Evolutionary conservation across 53 echinoderm and acorn worm genomes (phyloP).

Genomic region (Patiria pectinifera): DNA sequence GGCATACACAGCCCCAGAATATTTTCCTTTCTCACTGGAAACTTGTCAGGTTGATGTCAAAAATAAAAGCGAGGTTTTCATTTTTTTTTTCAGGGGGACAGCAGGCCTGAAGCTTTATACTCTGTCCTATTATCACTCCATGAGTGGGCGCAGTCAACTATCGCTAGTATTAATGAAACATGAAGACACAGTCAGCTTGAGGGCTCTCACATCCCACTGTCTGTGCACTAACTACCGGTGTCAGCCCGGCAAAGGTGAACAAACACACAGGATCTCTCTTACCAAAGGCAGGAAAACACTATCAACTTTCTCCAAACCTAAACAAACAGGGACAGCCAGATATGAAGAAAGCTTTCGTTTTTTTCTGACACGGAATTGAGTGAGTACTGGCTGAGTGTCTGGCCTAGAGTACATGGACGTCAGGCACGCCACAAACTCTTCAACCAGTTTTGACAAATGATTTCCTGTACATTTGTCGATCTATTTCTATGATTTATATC

Average conservation of each 20-base stretch:
- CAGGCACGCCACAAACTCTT: conserved; percentile 24
- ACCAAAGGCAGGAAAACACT: conserved; percentile 64
- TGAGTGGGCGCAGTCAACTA: conserved; percentile 22
- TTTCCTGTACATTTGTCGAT: conserved; percentile 49
- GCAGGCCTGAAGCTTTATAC: background rate
- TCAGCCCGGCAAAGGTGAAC: conserved; percentile 53
- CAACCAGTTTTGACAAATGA: conserved; percentile 46
- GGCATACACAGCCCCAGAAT: background rate
- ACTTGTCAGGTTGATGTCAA: background rate
- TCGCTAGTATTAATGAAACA: conserved; percentile 48
- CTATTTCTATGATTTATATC: conserved; percentile 54
- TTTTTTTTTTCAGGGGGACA: background rate
- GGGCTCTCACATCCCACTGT: conserved; percentile 25
- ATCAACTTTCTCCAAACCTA: conserved; percentile 58
- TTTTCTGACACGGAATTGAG: conserved; percentile 1
- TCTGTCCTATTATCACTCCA: background rate
- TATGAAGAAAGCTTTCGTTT: background rate
- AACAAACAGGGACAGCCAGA: conserved; percentile 41
- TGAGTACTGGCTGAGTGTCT: background rate
- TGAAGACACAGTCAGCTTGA: conserved; percentile 37
- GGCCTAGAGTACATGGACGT: background rate
- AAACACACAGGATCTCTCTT: conserved; percentile 41
- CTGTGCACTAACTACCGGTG: conserved; percentile 28
- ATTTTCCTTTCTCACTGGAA: background rate
- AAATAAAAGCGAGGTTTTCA: background rate